These are phyloP conservation scores for Drosophila nigrodunni DNA, from an alignment of 1,140 invertebrate genomes.

Conservation along the genomic window DNA sequence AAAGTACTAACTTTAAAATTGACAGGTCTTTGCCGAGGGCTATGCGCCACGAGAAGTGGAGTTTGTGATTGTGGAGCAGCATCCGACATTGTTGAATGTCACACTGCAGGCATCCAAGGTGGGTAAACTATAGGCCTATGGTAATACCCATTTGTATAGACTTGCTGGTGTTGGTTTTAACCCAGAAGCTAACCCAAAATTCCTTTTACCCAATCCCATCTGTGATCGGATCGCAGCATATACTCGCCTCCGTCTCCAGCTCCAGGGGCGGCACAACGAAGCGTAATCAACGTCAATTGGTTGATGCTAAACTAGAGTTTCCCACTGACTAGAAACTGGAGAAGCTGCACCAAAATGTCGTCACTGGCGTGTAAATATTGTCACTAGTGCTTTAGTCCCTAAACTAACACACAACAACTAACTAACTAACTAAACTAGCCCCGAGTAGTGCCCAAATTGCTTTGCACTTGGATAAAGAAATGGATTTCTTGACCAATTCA, in stretches of 20 bases:
- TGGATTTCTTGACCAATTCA: constrained; percentile 33
- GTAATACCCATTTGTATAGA: neutral
- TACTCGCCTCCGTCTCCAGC: constrained; percentile 3
- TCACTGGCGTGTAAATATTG: constrained; percentile 57
- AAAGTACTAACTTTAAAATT: neutral
- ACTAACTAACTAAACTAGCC: constrained; percentile 10
- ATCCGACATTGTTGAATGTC: constrained; percentile 93
- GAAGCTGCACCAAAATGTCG: constrained; percentile 3
- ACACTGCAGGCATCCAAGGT: constrained; percentile 93
- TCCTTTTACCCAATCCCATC: neutral
- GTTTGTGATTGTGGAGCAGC: constrained; percentile 93
- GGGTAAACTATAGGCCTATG: constrained; percentile 61
- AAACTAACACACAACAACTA: neutral
- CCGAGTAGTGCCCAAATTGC: constrained; percentile 7
- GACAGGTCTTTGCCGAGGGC: constrained; percentile 92
- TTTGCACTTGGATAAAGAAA: constrained; percentile 15
- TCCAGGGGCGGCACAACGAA: constrained; percentile 30
- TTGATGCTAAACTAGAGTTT: constrained; percentile 57
- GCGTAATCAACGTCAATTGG: constrained; percentile 22
- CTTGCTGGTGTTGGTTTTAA: constrained; percentile 21
- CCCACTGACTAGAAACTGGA: constrained; percentile 51
- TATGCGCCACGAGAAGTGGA: constrained; percentile 92
- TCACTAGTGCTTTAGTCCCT: constrained; percentile 39
- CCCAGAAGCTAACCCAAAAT: constrained; percentile 7
- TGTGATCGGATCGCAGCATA: constrained; percentile 30